Percentiles rank a stretch among this genome's conserved stretches.
Evolutionary conservation across 2,797 vertebrate genomes (phyloP).

Genomic region (Anguilla pacifica): DNA sequence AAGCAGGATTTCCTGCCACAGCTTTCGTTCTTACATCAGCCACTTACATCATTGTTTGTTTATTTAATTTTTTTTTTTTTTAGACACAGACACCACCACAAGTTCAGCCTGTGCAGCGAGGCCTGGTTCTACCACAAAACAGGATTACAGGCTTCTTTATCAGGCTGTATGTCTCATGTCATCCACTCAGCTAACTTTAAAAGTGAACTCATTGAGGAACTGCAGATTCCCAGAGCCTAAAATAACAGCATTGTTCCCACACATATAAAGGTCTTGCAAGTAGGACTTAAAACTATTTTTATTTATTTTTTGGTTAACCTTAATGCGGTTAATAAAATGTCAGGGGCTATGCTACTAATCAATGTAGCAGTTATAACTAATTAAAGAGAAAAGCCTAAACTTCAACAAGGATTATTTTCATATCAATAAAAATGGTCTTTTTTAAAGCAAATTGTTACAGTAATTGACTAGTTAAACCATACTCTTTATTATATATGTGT

Average conservation of each 20-base stretch:
- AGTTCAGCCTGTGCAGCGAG: background rate
- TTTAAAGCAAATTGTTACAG: background rate
- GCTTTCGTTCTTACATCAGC: background rate
- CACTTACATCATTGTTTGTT: background rate
- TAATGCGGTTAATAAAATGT: background rate
- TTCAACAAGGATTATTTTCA: background rate
- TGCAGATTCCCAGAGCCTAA: background rate
- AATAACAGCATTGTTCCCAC: background rate
- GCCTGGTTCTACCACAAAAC: background rate
- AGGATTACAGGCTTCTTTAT: background rate
- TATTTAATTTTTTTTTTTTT: conserved; percentile 2
- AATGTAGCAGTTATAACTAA: background rate
- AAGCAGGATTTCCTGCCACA: conserved; percentile 24
- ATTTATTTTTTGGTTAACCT: background rate
- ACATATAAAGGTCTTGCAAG: background rate
- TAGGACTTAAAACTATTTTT: background rate
- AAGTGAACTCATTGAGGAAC: background rate
- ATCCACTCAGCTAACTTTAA: background rate
- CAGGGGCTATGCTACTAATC: background rate
- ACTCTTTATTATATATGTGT: background rate
- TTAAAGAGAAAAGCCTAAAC: background rate
- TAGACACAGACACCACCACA: background rate
- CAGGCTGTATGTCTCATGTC: background rate
- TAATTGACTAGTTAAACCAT: background rate
- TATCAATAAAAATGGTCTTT: background rate